Evolutionary conservation across 2,113 vertebrate genomes (phyloP).

Genomic region (Eublepharis macularius): DNA sequence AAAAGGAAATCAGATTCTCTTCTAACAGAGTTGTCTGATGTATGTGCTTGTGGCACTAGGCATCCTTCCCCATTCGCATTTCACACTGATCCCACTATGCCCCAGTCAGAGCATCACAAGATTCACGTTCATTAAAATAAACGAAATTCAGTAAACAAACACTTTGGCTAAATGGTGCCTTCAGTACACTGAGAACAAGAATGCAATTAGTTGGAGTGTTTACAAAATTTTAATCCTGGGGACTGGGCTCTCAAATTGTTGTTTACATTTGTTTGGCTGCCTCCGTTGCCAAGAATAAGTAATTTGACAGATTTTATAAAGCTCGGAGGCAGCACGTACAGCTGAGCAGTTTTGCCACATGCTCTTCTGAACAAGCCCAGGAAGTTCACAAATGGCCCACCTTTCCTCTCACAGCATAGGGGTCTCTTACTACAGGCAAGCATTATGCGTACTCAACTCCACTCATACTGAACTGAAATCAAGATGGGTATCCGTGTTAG

Average conservation of each 20-base stretch:
- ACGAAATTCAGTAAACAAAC: slow-evolving; percentile 13
- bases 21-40: not conserved
- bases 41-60: not conserved
- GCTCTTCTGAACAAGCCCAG: not conserved
- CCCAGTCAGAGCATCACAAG: not conserved
- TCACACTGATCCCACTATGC: slow-evolving; percentile 4
- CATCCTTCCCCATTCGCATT: slow-evolving; percentile 1
- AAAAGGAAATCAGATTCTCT: not conserved
- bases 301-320: slow-evolving; percentile 18
- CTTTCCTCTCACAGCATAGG: not conserved
- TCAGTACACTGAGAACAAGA: slow-evolving; percentile 13
- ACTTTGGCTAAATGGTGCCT: slow-evolving; percentile 21
- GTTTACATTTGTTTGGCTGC: slow-evolving; percentile 21
- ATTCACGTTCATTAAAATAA: slow-evolving; percentile 16
- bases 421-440: not conserved
- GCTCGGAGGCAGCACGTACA: not conserved
- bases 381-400: not conserved
- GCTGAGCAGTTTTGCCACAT: not conserved
- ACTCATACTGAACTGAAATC: not conserved
- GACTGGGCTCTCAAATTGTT: slow-evolving; percentile 19
- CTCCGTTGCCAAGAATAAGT: slow-evolving; percentile 19
- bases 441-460: not conserved
- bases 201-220: slow-evolving; percentile 27
- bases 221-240: slow-evolving; percentile 29
- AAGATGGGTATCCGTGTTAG: no score